A percentile compares a stretch with the other conserved stretches of the same genome.
Conservation (phyloP, 2,113 vertebrate genomes). For the Nematolebias whitei region DNA sequence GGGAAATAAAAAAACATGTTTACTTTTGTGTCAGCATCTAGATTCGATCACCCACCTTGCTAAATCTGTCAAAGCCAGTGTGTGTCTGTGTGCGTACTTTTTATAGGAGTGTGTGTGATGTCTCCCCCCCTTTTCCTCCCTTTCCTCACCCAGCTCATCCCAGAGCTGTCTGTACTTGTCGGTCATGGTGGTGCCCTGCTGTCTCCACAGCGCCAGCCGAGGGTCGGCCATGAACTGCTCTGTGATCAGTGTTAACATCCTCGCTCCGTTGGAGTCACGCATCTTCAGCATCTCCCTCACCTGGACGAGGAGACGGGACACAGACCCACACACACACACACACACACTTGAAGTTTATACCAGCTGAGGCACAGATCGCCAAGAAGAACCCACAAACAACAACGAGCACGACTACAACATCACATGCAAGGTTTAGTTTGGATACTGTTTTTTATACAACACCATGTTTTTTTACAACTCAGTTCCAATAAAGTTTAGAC, state of each 20-base stretch:
- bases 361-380: slow-evolving; percentile 14
- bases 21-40: slow-evolving; percentile 41
- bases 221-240: slow-evolving; percentile 99
- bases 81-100: slow-evolving; percentile 12
- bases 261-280: slow-evolving; percentile 97
- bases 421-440: neutral
- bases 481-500: too few relatives aligned
- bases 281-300: slow-evolving; percentile 99
- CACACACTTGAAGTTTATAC: slow-evolving; percentile 14
- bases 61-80: slow-evolving; percentile 42
- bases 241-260: slow-evolving; percentile 97
- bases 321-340: slow-evolving; percentile 1
- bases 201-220: slow-evolving; percentile 92
- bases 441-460: neutral
- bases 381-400: slow-evolving; percentile 1
- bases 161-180: slow-evolving; percentile 99
- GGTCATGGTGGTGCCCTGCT: slow-evolving; percentile 98
- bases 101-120: slow-evolving; percentile 22
- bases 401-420: neutral
- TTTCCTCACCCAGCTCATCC: slow-evolving; percentile 85
- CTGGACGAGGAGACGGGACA: slow-evolving; percentile 69
- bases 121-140: neutral
- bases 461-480: neutral
- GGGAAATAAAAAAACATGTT: neutral
- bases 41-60: slow-evolving; percentile 44